Conservation (phyloP, 2,113 vertebrate species). For the Rhabdornis inornatus region DNA sequence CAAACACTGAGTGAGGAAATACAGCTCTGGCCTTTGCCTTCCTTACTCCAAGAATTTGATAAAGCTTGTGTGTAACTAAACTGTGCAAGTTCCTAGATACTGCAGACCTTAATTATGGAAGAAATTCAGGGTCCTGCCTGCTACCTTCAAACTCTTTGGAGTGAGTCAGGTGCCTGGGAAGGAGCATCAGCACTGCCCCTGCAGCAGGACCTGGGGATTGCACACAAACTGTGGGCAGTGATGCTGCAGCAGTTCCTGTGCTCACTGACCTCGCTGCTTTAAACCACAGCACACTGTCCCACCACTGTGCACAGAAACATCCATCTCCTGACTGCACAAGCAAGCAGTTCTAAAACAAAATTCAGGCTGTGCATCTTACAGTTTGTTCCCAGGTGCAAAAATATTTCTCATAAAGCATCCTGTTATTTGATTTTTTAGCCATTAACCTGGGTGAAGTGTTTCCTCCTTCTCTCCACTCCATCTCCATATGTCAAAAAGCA, state of each 20-base stretch:
- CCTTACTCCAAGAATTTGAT: neutral
- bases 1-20: neutral
- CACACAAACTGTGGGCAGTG: accelerated
- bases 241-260: neutral
- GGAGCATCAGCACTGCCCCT: neutral
- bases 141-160: neutral
- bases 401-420: neutral
- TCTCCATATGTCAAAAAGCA: accelerated
- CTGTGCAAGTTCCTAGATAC: neutral
- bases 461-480: neutral
- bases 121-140: neutral
- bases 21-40: neutral
- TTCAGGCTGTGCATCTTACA: neutral
- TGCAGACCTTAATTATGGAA: neutral
- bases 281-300: accelerated
- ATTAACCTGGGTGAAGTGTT: neutral
- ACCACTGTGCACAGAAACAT: neutral
- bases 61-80: neutral
- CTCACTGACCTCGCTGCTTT: neutral
- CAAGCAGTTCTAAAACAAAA: neutral
- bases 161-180: neutral
- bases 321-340: neutral
- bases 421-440: neutral
- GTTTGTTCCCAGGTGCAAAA: neutral
- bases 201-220: neutral